Base-by-base conservation (phyloP, 2,113 vertebrate genomes). In the Pelecanus crispus region DNA sequence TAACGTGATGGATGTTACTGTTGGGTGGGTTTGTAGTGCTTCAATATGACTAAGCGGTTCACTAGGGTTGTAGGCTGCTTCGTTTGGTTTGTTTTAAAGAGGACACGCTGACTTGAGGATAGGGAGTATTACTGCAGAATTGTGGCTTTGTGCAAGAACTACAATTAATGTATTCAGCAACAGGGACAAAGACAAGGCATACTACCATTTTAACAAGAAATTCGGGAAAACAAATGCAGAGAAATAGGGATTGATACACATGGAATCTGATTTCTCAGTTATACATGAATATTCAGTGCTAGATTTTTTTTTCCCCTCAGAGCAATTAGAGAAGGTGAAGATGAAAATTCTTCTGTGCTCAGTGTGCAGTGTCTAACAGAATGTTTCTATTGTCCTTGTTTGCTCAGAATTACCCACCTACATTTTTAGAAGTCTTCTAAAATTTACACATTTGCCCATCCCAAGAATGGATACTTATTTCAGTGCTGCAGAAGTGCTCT, bases 1-100 rank as follows among this genome's bases (percentile, higher is more conserved):
- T 94, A 94, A 88, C 9, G 4, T 97, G 97, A 97, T 92, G 95
- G 91, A 97, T 97, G 97, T 44, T 75, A 2, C 92, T 95, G 96
- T 29, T 82, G 94, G 95, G 95, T 94, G 86, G 83, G 53, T 91
- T 47, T 92, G 93, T 75, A 82, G 93, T 20, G 70, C 90, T 80
- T 86, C 58, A 7, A 6, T 15, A 24, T n/a, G 92, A 45, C 81
- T 56, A 81, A 91, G 95, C 7, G 3, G 38, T 81, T 70, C 26
- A 20, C 75, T 21, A 19, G 31, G 86, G 75, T 55, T 47, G 22
- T 9, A 62, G 66, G 89, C 81, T 89, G 94, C 91, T 95, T 68
- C 55, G 5, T 68, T 22, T 6, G 85, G 34, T 7, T 81, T 67
- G 50, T n/a, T 75, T 56, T 63, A 32, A n/a, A 55, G 89, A 45